These are phyloP conservation scores for Endomychus coccineus DNA, from an alignment of 2,888 invertebrate genomes.

Conservation along the genomic window DNA sequence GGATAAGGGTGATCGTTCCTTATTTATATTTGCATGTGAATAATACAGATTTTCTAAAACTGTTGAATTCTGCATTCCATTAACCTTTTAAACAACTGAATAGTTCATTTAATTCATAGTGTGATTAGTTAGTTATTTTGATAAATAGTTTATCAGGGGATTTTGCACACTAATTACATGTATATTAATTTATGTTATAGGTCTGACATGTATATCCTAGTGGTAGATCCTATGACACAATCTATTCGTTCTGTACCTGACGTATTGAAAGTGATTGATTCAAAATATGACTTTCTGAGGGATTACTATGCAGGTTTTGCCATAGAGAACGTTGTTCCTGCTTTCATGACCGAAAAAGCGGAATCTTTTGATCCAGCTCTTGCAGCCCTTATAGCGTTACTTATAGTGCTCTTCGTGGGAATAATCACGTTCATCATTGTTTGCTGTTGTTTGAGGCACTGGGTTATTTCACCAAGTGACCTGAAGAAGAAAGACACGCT, in stretches of 20 bases:
- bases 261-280: conserved; percentile 73
- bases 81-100: no score
- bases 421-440: conserved; percentile 79
- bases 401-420: conserved; percentile 79
- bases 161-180: background rate
- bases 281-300: conserved; percentile 77
- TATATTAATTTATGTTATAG: conserved; percentile 40
- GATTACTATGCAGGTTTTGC: conserved; percentile 69
- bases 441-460: conserved; percentile 81
- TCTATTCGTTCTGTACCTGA: conserved; percentile 71
- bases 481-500: conserved; percentile 77
- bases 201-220: conserved; percentile 82
- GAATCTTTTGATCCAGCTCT: conserved; percentile 81
- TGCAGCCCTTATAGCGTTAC: conserved; percentile 75
- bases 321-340: conserved; percentile 67
- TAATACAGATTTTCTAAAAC: no score
- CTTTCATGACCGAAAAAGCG: conserved; percentile 56
- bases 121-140: no score
- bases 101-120: no score
- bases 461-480: conserved; percentile 76
- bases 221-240: conserved; percentile 65
- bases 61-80: no score
- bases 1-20: no score
- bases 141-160: no score
- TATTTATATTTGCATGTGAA: no score